Conservation (phyloP, 2,888 invertebrate genomes). For the Terebella lapidaria region DNA sequence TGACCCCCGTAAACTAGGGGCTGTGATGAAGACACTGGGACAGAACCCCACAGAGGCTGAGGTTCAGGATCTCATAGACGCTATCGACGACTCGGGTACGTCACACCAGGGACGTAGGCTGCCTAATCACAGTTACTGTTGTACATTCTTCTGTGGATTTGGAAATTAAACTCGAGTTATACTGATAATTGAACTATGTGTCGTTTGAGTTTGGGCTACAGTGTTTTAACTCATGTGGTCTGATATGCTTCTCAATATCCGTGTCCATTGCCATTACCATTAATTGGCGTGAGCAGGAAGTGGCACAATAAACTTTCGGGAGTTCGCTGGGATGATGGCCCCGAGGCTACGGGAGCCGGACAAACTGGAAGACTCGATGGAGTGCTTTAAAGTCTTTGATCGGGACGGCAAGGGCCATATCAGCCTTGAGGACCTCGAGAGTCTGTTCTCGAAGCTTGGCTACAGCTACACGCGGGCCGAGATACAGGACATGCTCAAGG, state of each 20-base stretch:
- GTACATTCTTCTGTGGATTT: too few species aligned
- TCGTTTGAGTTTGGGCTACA: too few species aligned
- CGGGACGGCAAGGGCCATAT: not conserved
- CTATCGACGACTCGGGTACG: not conserved
- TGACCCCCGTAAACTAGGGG: not conserved
- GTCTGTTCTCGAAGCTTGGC: not conserved
- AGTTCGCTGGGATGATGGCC: not conserved
- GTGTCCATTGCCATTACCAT: too few species aligned
- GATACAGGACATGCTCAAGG: not conserved
- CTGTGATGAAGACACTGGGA: not conserved
- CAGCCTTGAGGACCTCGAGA: not conserved
- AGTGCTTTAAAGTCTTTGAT: not conserved
- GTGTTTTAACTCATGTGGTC: too few species aligned
- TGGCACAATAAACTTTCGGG: not conserved
- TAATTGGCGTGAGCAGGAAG: too few species aligned
- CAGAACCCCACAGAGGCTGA: not conserved
- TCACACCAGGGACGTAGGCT: too few species aligned
- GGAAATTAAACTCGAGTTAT: too few species aligned
- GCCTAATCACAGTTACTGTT: too few species aligned
- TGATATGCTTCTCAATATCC: too few species aligned
- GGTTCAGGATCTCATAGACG: not conserved
- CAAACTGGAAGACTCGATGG: not conserved
- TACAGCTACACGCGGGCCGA: not conserved
- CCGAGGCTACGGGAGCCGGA: not conserved
- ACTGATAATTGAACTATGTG: too few species aligned